These are phyloP conservation scores for Alligator mississippiensis DNA, from an alignment of 2,113 vertebrate genomes.

Conservation along the genomic window DNA sequence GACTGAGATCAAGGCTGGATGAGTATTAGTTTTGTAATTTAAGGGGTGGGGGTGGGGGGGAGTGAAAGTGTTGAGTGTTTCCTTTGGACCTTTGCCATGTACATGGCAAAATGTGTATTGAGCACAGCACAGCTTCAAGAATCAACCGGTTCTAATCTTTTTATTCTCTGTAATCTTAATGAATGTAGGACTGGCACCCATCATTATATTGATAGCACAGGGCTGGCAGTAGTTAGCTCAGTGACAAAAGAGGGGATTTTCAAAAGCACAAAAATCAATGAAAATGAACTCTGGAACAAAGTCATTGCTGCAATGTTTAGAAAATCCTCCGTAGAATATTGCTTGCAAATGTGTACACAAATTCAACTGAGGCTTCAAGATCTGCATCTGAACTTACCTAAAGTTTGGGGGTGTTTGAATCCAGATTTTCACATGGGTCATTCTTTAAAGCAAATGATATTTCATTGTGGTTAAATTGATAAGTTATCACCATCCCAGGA, in stretches of 20 bases:
- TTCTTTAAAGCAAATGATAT: background rate
- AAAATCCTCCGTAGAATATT: background rate
- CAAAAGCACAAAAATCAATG: fast-evolving
- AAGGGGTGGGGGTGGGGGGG: background rate
- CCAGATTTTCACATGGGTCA: background rate
- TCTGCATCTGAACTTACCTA: background rate
- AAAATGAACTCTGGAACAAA: background rate
- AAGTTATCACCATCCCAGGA: background rate
- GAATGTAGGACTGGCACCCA: background rate
- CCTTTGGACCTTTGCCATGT: background rate
- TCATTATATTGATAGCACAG: background rate
- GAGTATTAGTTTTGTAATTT: constrained; percentile 32
- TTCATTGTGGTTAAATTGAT: background rate
- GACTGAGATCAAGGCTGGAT: constrained; percentile 24
- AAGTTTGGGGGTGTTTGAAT: background rate
- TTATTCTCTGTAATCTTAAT: background rate
- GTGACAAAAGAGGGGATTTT: fast-evolving
- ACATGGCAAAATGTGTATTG: background rate
- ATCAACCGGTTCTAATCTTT: background rate
- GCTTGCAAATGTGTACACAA: background rate
- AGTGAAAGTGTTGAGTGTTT: background rate
- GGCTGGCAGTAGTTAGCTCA: fast-evolving
- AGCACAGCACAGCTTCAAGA: background rate
- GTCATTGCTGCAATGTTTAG: background rate
- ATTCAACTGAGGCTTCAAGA: background rate